These are phyloP conservation scores for Aspidiotus destructor DNA, from an alignment of 2,888 invertebrate species.

Conservation along the genomic window DNA sequence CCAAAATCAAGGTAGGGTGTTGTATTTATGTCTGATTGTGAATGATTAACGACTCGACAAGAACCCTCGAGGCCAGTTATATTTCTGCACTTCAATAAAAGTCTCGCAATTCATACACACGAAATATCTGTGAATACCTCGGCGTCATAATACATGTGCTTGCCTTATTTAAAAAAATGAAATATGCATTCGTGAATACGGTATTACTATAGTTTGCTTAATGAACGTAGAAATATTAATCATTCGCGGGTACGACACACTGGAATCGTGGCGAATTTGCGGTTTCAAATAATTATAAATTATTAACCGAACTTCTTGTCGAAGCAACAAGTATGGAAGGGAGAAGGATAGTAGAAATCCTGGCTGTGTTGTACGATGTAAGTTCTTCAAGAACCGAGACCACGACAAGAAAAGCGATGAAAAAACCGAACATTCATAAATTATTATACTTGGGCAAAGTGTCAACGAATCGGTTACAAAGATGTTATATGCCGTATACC, in stretches of 20 bases:
- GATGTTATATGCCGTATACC: conserved; percentile 28
- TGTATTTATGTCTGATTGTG: no score
- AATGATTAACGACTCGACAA: no score
- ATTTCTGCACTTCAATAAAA: background rate
- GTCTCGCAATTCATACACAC: no score
- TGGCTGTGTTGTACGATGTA: background rate
- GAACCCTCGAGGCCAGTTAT: no score
- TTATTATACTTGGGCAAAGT: conserved; percentile 30
- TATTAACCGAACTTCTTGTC: conserved; percentile 28
- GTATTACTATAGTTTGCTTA: background rate
- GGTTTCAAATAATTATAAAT: conserved; percentile 32
- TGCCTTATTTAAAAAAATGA: no score
- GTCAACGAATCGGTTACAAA: conserved; percentile 33
- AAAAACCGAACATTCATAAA: conserved; percentile 31
- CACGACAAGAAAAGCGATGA: background rate
- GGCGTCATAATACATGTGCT: no score
- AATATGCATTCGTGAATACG: no score
- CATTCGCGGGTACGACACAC: conserved; percentile 26
- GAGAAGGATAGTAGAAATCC: background rate
- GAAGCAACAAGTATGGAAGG: conserved; percentile 5
- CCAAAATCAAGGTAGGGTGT: no score
- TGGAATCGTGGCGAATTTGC: conserved; percentile 32
- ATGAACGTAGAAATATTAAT: conserved; percentile 26
- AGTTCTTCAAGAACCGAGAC: no score
- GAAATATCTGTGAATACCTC: no score